Percentiles rank a stretch among this genome's conserved stretches.
These are phyloP conservation scores for Meganola albula DNA, from an alignment of 2,888 invertebrate genomes.

Conservation along the genomic window DNA sequence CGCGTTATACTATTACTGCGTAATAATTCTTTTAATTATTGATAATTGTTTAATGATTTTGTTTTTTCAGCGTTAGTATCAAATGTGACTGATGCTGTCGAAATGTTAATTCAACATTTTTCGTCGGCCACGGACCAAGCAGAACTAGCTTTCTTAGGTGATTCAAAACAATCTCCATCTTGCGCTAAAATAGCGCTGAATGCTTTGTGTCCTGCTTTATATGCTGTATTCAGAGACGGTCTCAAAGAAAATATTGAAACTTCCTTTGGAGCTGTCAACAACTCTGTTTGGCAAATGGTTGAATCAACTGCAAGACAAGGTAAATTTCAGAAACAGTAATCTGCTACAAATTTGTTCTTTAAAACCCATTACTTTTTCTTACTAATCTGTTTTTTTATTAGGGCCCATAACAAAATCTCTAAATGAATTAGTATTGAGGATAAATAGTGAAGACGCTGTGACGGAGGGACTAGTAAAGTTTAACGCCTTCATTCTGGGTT, in stretches of 20 bases:
- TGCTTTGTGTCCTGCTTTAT: conserved; percentile 88
- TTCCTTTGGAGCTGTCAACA: conserved; percentile 89
- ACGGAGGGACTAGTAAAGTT: conserved; percentile 91
- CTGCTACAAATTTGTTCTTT: neutral
- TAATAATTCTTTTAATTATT: no score
- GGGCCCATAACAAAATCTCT: conserved; percentile 89
- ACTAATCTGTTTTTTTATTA: conserved; percentile 31
- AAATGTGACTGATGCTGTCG: conserved; percentile 85
- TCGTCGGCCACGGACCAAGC: conserved; percentile 80
- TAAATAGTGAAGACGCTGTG: conserved; percentile 89
- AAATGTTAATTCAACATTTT: conserved; percentile 84
- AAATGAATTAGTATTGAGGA: conserved; percentile 88
- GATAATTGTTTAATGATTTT: no score
- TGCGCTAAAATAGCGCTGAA: conserved; percentile 86
- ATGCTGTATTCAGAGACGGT: conserved; percentile 90
- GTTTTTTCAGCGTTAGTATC: conserved; percentile 81
- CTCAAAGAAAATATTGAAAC: conserved; percentile 88
- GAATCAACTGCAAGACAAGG: conserved; percentile 92
- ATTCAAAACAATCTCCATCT: conserved; percentile 78
- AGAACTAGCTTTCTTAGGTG: conserved; percentile 78
- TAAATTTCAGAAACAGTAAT: conserved; percentile 22
- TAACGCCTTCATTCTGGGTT: conserved; percentile 91
- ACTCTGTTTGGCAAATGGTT: conserved; percentile 93
- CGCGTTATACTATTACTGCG: no score
- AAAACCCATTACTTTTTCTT: no score